phyloP scores from a whole-genome alignment of 2,888 invertebrate species.

The Chrysolina americana region DNA sequence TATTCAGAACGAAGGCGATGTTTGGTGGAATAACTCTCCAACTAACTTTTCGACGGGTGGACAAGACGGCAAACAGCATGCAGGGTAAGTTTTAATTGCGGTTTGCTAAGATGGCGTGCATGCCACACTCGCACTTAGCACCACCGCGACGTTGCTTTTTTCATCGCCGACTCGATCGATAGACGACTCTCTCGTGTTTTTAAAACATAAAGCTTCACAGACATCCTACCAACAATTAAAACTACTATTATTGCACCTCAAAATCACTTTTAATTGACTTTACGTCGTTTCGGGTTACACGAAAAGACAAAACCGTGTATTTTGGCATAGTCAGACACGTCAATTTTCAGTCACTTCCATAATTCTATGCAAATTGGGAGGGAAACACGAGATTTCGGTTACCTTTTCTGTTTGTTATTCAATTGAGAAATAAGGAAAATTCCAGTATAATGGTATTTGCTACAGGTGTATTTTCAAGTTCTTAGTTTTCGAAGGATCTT shows the following conservation, averaged over 20 bases:
- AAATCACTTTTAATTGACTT: conserved; percentile 54
- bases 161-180: conserved; percentile 65
- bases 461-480: conserved; percentile 36
- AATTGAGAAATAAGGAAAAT: conserved; percentile 40
- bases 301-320: conserved; percentile 25
- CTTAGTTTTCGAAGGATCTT: conserved; percentile 5
- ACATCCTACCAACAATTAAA: conserved; percentile 60
- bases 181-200: conserved; percentile 68
- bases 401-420: conserved; percentile 42
- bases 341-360: background rate
- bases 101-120: conserved; percentile 71
- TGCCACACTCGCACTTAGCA: conserved; percentile 71
- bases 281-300: conserved; percentile 49
- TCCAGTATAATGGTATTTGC: conserved; percentile 39
- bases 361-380: conserved; percentile 2
- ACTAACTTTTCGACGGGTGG: background rate
- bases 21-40: too few relatives aligned
- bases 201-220: conserved; percentile 67
- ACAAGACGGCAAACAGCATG: conserved; percentile 40
- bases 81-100: conserved; percentile 67
- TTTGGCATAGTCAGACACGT: conserved; percentile 16
- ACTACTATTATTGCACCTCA: conserved; percentile 57
- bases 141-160: conserved; percentile 69
- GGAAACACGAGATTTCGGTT: conserved; percentile 39
- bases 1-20: too few relatives aligned